Conservation (phyloP, 1,140 invertebrate species). For the Halictus rubicundus region DNA sequence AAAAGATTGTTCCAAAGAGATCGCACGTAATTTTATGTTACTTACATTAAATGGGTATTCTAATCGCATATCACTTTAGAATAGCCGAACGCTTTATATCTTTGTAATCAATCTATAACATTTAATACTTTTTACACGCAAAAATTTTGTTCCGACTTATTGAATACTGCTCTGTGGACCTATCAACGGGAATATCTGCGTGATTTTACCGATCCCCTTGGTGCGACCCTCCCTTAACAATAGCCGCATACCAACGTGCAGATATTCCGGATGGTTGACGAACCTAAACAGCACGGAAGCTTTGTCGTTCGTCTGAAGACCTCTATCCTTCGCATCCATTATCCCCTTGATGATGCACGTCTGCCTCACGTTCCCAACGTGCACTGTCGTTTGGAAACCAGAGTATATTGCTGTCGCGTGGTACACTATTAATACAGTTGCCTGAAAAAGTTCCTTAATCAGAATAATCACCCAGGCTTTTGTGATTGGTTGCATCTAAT, state of each 20-base stretch:
- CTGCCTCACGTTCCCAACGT: slow-evolving; percentile 96
- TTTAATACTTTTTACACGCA: slow-evolving; percentile 33
- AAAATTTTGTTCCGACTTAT: slow-evolving; percentile 4
- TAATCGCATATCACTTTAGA: slow-evolving; percentile 1
- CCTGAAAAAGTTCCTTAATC: slow-evolving; percentile 80
- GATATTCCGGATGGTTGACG: slow-evolving; percentile 93
- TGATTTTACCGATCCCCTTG: slow-evolving; percentile 95
- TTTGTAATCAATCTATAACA: neutral
- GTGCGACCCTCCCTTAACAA: slow-evolving; percentile 94
- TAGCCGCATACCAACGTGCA: slow-evolving; percentile 92
- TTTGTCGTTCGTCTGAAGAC: slow-evolving; percentile 90
- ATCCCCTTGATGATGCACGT: slow-evolving; percentile 92
- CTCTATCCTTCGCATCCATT: slow-evolving; percentile 80
- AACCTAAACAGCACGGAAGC: slow-evolving; percentile 95
- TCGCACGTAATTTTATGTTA: neutral
- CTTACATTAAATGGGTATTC: neutral
- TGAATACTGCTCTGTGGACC: slow-evolving; percentile 66
- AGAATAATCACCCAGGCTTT: no score
- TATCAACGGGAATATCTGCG: slow-evolving; percentile 88
- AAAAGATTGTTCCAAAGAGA: neutral
- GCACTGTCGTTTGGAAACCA: slow-evolving; percentile 96
- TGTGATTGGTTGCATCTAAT: no score
- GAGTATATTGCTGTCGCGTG: slow-evolving; percentile 91
- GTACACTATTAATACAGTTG: slow-evolving; percentile 91
- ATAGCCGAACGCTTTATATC: slow-evolving; percentile 11